These are phyloP conservation scores for human (Homo sapiens) DNA, from an alignment of 2,113 vertebrate species.

Conservation along the genomic window GRCh38 chr14:45026001-45026500, in stretches of 20 bases:
- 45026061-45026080: constrained; percentile 1
- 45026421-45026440: constrained; percentile 13
- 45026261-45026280: not conserved
- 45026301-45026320: not conserved
- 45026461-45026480: constrained; percentile 5
- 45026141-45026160: not conserved
- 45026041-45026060: constrained; percentile 13
- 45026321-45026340: constrained; percentile 46
- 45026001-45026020: constrained; percentile 23
- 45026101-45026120: not conserved
- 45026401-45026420: constrained; percentile 12
- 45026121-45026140: not conserved
- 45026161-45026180: constrained; percentile 39
- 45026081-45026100: constrained; percentile 17
- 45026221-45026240: not conserved
- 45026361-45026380: not conserved
- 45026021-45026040: not conserved
- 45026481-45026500: not conserved
- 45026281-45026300: not conserved
- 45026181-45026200: constrained; percentile 1
- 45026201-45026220: constrained; percentile 11
- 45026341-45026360: constrained; percentile 39
- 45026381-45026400: constrained; percentile 35
- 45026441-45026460: constrained; percentile 10
- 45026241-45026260: constrained; percentile 45